Percentiles rank a stretch among this genome's conserved stretches.
These are phyloP conservation scores for Drosophila meridionalis DNA, from an alignment of 2,888 invertebrate species.

Conservation along the genomic window DNA sequence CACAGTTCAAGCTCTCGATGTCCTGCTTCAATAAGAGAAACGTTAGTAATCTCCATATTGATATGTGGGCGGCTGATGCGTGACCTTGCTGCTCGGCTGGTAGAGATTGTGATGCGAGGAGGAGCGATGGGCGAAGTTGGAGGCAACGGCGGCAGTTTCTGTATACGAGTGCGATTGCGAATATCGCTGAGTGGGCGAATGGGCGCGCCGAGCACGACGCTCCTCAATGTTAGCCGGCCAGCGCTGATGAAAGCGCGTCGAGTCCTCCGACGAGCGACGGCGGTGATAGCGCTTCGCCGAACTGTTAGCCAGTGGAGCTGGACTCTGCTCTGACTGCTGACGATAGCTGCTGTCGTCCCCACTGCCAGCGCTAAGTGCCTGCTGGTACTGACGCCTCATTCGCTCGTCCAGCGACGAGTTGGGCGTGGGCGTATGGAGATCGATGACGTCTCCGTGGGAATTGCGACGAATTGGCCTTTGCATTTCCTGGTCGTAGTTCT, in stretches of 20 bases:
- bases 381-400: conserved; percentile 68
- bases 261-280: conserved; percentile 81
- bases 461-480: conserved; percentile 69
- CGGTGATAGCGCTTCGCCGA: conserved; percentile 80
- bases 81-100: conserved; percentile 74
- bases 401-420: conserved; percentile 80
- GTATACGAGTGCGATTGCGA: conserved; percentile 50
- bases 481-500: conserved; percentile 71
- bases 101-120: conserved; percentile 88
- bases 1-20: conserved; percentile 6
- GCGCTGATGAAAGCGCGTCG: conserved; percentile 79
- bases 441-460: conserved; percentile 67
- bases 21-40: conserved; percentile 15
- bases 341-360: conserved; percentile 76
- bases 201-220: conserved; percentile 68
- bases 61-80: conserved; percentile 73
- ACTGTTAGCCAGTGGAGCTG: conserved; percentile 39
- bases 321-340: conserved; percentile 36
- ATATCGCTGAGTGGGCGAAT: conserved; percentile 64
- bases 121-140: conserved; percentile 83
- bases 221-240: conserved; percentile 82
- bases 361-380: conserved; percentile 51
- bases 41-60: conserved; percentile 86
- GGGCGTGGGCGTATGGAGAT: conserved; percentile 68
- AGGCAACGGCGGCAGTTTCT: conserved; percentile 56